Base-by-base conservation (phyloP, 2,888 invertebrate genomes). In the Smittia aterrima region DNA sequence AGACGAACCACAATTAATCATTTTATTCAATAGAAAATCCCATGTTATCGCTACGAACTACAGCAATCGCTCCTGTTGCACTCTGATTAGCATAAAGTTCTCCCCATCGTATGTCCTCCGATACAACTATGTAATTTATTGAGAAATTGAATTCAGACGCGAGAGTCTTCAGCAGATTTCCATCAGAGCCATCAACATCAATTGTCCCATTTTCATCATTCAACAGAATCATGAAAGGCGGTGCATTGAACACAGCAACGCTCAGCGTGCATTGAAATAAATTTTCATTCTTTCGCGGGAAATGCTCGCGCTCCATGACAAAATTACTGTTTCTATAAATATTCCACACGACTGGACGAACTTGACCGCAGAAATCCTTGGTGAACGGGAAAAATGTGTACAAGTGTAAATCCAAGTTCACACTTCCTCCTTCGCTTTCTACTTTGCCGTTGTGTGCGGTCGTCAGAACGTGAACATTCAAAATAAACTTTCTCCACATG, bases 361-460 rank as follows among this genome's bases (percentile, higher is more conserved):
- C 72, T 72, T 72, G 72, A 72, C 72, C 72, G 72, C 72, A 62
- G n/a, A 53, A 41, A 53, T 72, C 72, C 58, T 62, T 72, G 62
- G 16, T 11, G 25, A 27, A 64, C 32, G 53, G 25, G 40, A 70
- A 70, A 53, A 25, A 70, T 13, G 70, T 70, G 27, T 54, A 27
- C 18, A 32, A 27, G 16, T 13, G n/a, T 16, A 54, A 18, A 18
- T 24, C 66, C n/a, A n/a, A n/a, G n/a, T n/a, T n/a, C n/a, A n/a
- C n/a, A n/a, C n/a, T n/a, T n/a, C n/a, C n/a, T 27, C 27, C 20
- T 16, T 64, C 27, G 27, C 20, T 54, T 54, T 16, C 9, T 16
- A n/a, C 25, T 9, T n/a, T 22, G 25, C 20, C 25, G 32, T 16
- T n/a, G 66, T 66, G 25, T 4, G 27, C 18, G n/a, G 18, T 3